Percentiles rank a stretch among this genome's conserved stretches.
These are phyloP conservation scores for Aeoliscus strigatus DNA, from an alignment of 2,797 vertebrate genomes.

Conservation along the genomic window DNA sequence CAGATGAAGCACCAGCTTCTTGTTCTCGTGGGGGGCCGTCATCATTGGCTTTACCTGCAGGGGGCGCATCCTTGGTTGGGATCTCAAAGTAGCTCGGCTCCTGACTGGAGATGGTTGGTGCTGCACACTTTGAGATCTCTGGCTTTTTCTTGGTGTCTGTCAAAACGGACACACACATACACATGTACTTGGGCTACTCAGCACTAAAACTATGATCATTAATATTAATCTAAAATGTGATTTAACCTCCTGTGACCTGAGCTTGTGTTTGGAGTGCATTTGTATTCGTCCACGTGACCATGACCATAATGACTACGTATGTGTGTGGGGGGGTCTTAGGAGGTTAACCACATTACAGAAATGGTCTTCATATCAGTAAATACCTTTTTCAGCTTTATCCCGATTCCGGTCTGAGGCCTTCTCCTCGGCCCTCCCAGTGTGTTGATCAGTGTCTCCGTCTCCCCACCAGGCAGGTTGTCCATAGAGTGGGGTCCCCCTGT, in stretches of 20 bases:
- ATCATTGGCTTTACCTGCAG: slow-evolving; percentile 67
- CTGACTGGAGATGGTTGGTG: slow-evolving; percentile 76
- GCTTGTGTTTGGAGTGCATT: too few relatives aligned
- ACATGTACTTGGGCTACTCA: too few relatives aligned
- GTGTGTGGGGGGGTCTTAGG: too few relatives aligned
- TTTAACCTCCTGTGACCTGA: too few relatives aligned
- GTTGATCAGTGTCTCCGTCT: slow-evolving; percentile 82
- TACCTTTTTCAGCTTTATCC: slow-evolving; percentile 77
- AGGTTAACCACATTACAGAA: too few relatives aligned
- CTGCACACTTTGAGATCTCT: slow-evolving; percentile 67
- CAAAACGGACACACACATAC: slow-evolving; percentile 12
- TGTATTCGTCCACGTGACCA: too few relatives aligned
- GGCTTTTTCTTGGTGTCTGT: slow-evolving; percentile 68
- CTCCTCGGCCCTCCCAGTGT: slow-evolving; percentile 74
- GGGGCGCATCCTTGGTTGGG: slow-evolving; percentile 83
- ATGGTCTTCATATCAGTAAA: too few relatives aligned
- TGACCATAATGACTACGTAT: too few relatives aligned
- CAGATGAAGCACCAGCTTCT: slow-evolving; percentile 65
- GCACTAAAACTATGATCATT: too few relatives aligned
- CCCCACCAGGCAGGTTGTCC: slow-evolving; percentile 98
- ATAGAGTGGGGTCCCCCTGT: slow-evolving; percentile 90
- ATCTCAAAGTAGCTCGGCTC: slow-evolving; percentile 97
- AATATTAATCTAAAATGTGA: too few relatives aligned
- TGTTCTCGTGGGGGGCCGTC: slow-evolving; percentile 81
- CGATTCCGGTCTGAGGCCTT: slow-evolving; percentile 73